phyloP scores from a whole-genome alignment of 2,113 vertebrate species.

The Orientallactaga bullata region DNA sequence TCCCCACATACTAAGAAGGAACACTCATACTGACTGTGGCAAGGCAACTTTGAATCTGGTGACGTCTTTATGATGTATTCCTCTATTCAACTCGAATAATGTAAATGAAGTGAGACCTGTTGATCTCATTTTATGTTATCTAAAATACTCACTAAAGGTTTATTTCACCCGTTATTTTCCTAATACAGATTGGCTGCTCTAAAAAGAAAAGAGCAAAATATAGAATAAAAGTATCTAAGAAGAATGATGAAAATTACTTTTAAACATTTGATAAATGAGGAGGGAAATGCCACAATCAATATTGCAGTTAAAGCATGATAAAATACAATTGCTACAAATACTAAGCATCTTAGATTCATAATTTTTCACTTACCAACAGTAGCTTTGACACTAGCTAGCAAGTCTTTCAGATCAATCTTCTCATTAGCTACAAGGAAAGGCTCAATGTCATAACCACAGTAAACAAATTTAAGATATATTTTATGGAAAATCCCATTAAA shows the following conservation, averaged over 20 bases:
- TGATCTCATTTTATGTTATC: neutral
- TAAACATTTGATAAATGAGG: neutral
- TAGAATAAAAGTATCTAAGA: neutral
- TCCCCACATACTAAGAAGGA: neutral
- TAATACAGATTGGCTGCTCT: neutral
- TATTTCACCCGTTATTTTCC: neutral
- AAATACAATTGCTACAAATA: neutral
- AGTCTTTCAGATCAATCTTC: conserved; percentile 15
- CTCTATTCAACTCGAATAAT: neutral
- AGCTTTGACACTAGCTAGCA: conserved; percentile 31
- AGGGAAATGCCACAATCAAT: neutral
- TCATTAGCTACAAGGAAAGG: conserved; percentile 22
- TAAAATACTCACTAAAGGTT: neutral
- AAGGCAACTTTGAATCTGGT: neutral
- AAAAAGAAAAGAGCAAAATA: neutral
- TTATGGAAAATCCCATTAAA: neutral
- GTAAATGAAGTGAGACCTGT: neutral
- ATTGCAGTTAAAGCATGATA: neutral
- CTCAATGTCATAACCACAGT: neutral
- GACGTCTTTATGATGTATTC: neutral
- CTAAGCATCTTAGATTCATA: neutral
- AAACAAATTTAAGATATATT: neutral
- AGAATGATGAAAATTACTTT: neutral
- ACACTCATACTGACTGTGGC: neutral
- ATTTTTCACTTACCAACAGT: conserved; percentile 21